Percentiles rank a stretch among this genome's conserved stretches.
These are phyloP conservation scores for Cyaniris semiargus DNA, from an alignment of 2,888 invertebrate species.

Conservation along the genomic window DNA sequence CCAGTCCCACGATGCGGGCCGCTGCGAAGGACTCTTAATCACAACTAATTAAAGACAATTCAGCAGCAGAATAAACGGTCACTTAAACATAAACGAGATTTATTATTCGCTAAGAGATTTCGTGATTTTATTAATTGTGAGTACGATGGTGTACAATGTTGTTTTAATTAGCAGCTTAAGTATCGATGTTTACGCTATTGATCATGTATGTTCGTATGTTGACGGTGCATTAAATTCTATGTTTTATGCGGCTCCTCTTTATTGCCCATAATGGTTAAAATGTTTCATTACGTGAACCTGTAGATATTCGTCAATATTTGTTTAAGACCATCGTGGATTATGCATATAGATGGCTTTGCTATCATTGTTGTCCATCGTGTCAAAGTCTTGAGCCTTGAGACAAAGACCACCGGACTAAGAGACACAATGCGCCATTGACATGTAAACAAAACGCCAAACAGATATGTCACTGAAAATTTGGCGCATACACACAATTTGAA, in stretches of 20 bases:
- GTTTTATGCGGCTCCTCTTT: neutral
- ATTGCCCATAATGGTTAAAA: neutral
- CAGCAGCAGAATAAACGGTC: constrained; percentile 73
- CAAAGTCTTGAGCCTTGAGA: no score
- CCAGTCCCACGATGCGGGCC: constrained; percentile 66
- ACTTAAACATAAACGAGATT: constrained; percentile 73
- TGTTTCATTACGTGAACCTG: neutral
- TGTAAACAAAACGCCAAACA: neutral
- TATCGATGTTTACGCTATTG: neutral
- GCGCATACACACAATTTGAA: neutral
- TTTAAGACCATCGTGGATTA: no score
- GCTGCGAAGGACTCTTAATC: constrained; percentile 74
- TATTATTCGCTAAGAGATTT: constrained; percentile 58
- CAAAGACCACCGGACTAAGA: neutral
- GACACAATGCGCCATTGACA: neutral
- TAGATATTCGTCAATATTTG: no score
- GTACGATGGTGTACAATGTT: neutral
- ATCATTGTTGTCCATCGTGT: no score
- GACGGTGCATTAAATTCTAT: neutral
- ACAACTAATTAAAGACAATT: constrained; percentile 80
- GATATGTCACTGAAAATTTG: neutral
- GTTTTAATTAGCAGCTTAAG: neutral
- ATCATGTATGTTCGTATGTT: neutral
- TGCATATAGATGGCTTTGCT: no score
- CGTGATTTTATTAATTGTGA: constrained; percentile 42